phyloP scores from a whole-genome alignment of 2,113 vertebrate species.

The Sebastes fasciatus region DNA sequence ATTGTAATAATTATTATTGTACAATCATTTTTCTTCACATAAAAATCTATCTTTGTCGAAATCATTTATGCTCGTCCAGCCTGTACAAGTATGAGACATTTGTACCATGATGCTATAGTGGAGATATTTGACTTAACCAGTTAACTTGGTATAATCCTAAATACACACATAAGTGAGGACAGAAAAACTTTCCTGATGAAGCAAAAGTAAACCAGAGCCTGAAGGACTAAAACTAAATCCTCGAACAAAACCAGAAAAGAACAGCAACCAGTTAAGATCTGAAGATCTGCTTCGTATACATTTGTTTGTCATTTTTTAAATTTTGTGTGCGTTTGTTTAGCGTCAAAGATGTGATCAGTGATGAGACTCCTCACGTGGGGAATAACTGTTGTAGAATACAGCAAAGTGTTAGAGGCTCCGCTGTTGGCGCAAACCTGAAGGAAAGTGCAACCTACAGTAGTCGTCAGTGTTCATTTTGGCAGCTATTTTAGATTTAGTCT shows the following conservation, averaged over 20 bases:
- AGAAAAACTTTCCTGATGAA: constrained; percentile 14
- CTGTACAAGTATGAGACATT: neutral
- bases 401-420: neutral
- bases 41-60: neutral
- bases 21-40: neutral
- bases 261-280: constrained; percentile 35
- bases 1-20: neutral
- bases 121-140: neutral
- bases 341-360: constrained; percentile 21
- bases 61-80: neutral
- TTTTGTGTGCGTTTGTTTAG: constrained; percentile 14
- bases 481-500: too few species aligned
- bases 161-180: neutral
- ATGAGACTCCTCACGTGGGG: neutral
- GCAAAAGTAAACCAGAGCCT: constrained; percentile 47
- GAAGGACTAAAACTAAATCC: constrained; percentile 59
- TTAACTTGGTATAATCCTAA: neutral
- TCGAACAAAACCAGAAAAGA: constrained; percentile 44
- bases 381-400: constrained; percentile 7
- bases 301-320: constrained; percentile 7
- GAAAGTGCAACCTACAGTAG: too few species aligned
- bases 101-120: neutral
- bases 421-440: neutral
- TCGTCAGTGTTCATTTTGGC: too few species aligned
- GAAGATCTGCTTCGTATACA: constrained; percentile 45